Base-by-base conservation (phyloP, 1,140 invertebrate genomes). In the Leguminivora glycinivorella region DNA sequence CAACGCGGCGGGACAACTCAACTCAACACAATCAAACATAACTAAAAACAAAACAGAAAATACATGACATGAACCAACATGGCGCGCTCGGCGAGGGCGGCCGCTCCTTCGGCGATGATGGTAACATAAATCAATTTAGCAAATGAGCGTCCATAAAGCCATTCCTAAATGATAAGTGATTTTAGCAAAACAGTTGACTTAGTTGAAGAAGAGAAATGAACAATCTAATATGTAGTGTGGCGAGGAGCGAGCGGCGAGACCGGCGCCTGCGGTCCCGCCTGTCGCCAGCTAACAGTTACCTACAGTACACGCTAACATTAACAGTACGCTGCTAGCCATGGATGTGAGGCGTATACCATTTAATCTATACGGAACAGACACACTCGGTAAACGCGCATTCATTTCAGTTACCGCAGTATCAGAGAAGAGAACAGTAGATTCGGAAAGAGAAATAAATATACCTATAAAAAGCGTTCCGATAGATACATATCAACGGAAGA, bases 401-500 rank as follows among this genome's bases (percentile, higher is more conserved):
- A 88, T 81, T 80, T 87, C 83, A 85, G 81, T 90, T 63, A 88
- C 85, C 87, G 88, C 87, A 88, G 83, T 72, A 78, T 81, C 83
- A 86, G 82, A 89, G 89, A 91, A 90, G 87, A 91, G 83, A 84
- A 81, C 73, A 83, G 82, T 84, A 88, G 83, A 86, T 84, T 90
- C 75, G 84, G 87, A 91, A 90, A 89, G 89, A 90, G 82, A 90
- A 92, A 89, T 88, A 92, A 92, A 90, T 85, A 91, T 88, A 89
- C 89, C 89, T 91, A 91, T 89, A 90, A 91, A 91, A 90, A 91
- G 89, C 89, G 85, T 89, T 87, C 82, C 86, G 84, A 85, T 87
- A 80, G 78, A 88, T 82, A 83, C 52, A 86, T 75, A 87, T 84
- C 82, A 90, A 91, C 88, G 87, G 87, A 91, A 91, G 86, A 91